A percentile compares a stretch with the other conserved stretches of the same genome.
Evolutionary conservation across 2,113 vertebrate genomes (phyloP).

Genomic region (Riparia riparia): DNA sequence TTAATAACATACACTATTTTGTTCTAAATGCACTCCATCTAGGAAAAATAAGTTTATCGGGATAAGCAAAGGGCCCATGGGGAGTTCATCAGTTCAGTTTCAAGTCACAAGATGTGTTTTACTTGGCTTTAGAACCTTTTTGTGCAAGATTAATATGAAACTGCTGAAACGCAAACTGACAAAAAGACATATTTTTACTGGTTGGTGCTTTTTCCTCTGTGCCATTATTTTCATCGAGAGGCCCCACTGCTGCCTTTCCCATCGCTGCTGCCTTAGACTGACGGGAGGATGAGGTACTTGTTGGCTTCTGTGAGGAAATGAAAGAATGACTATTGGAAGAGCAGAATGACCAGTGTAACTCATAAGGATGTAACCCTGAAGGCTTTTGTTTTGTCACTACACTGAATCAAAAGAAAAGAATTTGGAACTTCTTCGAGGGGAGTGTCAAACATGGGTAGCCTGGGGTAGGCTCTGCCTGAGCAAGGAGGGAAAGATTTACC

Average conservation of each 20-base stretch:
- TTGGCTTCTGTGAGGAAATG: slow-evolving; percentile 23
- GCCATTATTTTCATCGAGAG: not conserved
- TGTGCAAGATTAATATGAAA: slow-evolving; percentile 68
- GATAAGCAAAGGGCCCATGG: slow-evolving; percentile 45
- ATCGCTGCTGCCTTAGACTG: not conserved
- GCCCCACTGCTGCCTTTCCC: not conserved
- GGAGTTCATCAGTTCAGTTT: slow-evolving; percentile 76
- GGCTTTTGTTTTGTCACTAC: slow-evolving; percentile 23
- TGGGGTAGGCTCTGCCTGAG: not conserved
- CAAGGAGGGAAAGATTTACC: not conserved
- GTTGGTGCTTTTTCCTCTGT: slow-evolving; percentile 39
- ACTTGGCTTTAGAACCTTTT: slow-evolving; percentile 64
- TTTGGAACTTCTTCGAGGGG: not conserved
- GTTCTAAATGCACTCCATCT: slow-evolving; percentile 63
- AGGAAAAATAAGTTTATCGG: slow-evolving; percentile 71
- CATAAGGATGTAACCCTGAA: not conserved
- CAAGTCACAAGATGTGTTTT: slow-evolving; percentile 73
- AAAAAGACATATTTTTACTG: slow-evolving; percentile 60
- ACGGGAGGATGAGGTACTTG: not conserved
- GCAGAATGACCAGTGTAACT: not conserved
- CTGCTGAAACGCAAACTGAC: slow-evolving; percentile 59
- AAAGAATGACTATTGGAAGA: slow-evolving; percentile 18
- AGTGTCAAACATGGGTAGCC: not conserved
- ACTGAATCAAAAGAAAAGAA: slow-evolving; percentile 18
- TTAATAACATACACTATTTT: slow-evolving; percentile 71